phyloP scores from a whole-genome alignment of 2,888 invertebrate genomes.

The Troides helena region DNA sequence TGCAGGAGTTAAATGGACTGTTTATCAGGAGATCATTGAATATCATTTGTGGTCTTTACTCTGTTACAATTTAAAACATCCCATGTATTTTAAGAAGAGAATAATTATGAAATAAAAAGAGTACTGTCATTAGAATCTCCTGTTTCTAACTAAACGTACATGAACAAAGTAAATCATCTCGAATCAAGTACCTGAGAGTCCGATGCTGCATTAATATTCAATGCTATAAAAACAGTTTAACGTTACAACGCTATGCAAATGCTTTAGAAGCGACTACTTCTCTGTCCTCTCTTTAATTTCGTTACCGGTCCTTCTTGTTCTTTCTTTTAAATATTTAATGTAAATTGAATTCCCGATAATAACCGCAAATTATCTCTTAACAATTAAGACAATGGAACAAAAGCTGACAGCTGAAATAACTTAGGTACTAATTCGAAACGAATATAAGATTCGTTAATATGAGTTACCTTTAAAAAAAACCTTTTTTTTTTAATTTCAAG shows the following conservation, averaged over 20 bases:
- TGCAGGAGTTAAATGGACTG: too few species aligned
- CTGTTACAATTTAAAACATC: too few species aligned
- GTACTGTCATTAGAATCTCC: background rate
- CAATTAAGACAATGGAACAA: background rate
- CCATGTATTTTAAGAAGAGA: too few species aligned
- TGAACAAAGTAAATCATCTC: conserved; percentile 14
- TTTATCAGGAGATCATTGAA: too few species aligned
- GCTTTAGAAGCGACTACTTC: background rate
- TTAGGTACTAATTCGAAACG: too few species aligned
- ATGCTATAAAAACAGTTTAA: conserved; percentile 10
- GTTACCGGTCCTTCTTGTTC: background rate
- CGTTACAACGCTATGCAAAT: conserved; percentile 13
- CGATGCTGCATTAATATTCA: conserved; percentile 7
- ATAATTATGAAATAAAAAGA: background rate
- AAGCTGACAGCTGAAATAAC: too few species aligned
- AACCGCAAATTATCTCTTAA: background rate
- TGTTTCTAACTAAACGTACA: background rate
- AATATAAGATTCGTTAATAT: too few species aligned
- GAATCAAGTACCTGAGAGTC: background rate
- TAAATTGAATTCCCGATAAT: background rate
- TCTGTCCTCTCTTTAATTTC: background rate
- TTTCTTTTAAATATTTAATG: background rate
- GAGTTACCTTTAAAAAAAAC: too few species aligned
- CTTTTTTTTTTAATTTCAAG: too few species aligned
- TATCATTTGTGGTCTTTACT: too few species aligned